Evolutionary conservation across 35 echinoderm and acorn worm species (phyloP), one percentile per base, ranked within the genome.

Genomic region (Acanthaster planci): DNA sequence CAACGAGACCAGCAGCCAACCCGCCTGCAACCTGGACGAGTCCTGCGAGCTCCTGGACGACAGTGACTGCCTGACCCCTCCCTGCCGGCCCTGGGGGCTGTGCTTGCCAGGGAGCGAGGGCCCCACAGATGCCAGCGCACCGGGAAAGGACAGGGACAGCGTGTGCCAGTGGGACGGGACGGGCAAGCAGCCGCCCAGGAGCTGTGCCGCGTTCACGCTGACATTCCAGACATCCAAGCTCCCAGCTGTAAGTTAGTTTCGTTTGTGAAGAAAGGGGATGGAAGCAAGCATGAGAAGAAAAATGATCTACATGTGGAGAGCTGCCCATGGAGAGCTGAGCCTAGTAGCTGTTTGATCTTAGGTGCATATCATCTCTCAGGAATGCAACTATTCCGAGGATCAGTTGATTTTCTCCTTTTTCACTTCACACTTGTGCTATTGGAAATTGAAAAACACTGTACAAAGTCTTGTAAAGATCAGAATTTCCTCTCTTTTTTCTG

Each of bases 31-130:
- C 14, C 52, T 81, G 6, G 80, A 76, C 18, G 40, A 78, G 15
- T 4, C 52, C 30, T 97, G 94, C 38, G 77, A 82, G 32, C 81
- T 82, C 14, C 82, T 91, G 32, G 50, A 56, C 34, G 88, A 91
- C 9, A 30, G 58, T 5, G 77, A 94, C 40, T 99, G 96, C 59
- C 78, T 99, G 22, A 94, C 92, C 44, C 88, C 88, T 22, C 96
- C 96, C 34, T 94, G 96, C 89, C 79, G 79, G n/a, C 84, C 89
- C 17, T 91, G 92, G 92, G 96, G 96, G 40, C 79, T 89, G 10
- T 99, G 96, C 67, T 82, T 32, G 56, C 37, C 22, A 37, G 32
- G 2, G 76, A 80, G 26, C 30, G 30, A 47, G 22, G 37, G 38
- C 23, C 4, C 15, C 40, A 9, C 27, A 18, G 8, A 42, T 31